Base-by-base conservation (phyloP, 2,113 vertebrate species). In the Ophthalmolycus amberensis region DNA sequence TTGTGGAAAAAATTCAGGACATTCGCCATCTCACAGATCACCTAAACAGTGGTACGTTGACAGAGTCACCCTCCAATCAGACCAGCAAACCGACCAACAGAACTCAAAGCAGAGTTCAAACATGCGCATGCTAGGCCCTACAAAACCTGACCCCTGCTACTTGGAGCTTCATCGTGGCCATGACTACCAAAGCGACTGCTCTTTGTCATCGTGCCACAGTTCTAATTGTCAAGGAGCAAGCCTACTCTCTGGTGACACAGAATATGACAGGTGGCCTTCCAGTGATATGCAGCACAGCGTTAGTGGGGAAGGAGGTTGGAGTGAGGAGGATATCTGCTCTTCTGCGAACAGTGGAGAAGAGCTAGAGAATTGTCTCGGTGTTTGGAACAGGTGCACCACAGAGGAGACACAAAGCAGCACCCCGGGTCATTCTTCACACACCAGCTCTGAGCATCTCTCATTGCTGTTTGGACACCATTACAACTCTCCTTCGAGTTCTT, bases 371-470 rank as follows among this genome's bases (percentile, higher is more conserved):
- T 75, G 84, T 14, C 58, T 58, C 12, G 71, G 76, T 44, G 68
- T 81, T 32, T 95, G 95, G 92, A 82, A 93, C 54, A 78, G 83
- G 32, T 87, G 79, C 73, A 71, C 84, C 27, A 90, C 87, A n/a
- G 94, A 84, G 20, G 91, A 92, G n/a, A 92, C 89, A 15, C 89
- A 84, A 71, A 91, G 91, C 82, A 93, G 88, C 73, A 94, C 93
- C 32, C 86, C 91, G 0, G 93, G 85, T 3, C 93, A 90, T 74
- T 95, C 94, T 14, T 94, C 93, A 27, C 52, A 85, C 34, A 91
- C 87, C 78, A 95, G 95, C 75, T 95, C 94, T n/a, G 94, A 96
- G 71, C 95, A 95, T 71, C 89, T 95, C 12, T 94, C 94, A 10
- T 71, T 94, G 79, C 85, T 95, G 38, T 96, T 95, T 79, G 93